phyloP scores from a whole-genome alignment of 2,797 vertebrate genomes.

The Peromyscus attwateri region DNA sequence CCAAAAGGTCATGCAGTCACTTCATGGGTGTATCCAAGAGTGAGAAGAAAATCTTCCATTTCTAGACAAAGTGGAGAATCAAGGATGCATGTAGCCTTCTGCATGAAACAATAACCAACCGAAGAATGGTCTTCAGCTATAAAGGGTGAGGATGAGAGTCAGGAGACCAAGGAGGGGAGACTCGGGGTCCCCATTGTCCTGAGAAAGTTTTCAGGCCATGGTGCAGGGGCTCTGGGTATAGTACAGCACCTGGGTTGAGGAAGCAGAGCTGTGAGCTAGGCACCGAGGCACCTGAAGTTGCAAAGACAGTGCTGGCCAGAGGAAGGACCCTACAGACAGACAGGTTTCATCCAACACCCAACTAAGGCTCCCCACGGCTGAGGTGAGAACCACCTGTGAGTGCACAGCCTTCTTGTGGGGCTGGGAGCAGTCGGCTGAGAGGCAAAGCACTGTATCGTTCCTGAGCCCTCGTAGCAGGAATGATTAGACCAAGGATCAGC shows the following conservation, averaged over 20 bases:
- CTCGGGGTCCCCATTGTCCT: neutral
- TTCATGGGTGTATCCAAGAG: neutral
- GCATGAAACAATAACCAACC: no score
- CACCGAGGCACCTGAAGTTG: neutral
- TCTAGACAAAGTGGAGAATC: neutral
- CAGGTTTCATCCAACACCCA: no score
- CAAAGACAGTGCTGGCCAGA: neutral
- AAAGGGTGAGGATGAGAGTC: neutral
- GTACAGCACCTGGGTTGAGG: neutral
- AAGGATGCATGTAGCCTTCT: neutral
- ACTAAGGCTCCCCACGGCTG: neutral
- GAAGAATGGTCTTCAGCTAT: neutral
- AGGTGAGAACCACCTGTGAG: neutral
- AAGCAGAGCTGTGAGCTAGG: neutral
- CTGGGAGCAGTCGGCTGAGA: neutral
- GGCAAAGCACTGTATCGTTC: rapidly evolving
- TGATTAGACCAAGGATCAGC: no score
- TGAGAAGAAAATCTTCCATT: neutral
- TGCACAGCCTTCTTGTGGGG: rapidly evolving
- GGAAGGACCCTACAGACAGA: neutral
- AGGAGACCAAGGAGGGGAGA: neutral
- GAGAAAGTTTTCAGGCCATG: neutral
- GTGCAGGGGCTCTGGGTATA: neutral
- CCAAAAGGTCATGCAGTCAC: neutral
- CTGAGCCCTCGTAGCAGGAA: rapidly evolving